phyloP scores from a whole-genome alignment of 2,797 vertebrate genomes.

The Galagoides demidoff region DNA sequence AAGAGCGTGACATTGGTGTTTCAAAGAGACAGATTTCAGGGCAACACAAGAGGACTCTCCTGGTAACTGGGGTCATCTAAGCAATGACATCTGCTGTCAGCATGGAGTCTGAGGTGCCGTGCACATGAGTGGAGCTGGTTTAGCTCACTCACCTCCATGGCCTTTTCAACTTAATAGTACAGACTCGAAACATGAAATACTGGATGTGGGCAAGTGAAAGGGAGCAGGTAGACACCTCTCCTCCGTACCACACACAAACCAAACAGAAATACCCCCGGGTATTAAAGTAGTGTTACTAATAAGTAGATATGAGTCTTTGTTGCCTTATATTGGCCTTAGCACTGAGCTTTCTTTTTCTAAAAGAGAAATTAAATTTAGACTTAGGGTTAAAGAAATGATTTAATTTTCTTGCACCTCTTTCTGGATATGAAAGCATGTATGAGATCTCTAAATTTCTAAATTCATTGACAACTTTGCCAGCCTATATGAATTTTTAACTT shows the following conservation, averaged over 20 bases:
- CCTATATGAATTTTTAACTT: background rate
- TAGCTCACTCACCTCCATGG: background rate
- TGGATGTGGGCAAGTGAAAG: background rate
- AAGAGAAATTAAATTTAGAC: conserved; percentile 18
- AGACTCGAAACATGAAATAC: background rate
- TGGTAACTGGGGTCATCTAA: background rate
- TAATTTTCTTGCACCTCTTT: background rate
- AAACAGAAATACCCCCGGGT: background rate
- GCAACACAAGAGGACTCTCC: background rate
- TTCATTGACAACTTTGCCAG: background rate
- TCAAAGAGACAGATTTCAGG: background rate
- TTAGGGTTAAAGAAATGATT: background rate
- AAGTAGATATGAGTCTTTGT: background rate
- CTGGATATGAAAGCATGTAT: background rate
- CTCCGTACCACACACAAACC: accelerated
- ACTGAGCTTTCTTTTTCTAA: conserved; percentile 16
- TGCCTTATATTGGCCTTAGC: background rate
- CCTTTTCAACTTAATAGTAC: background rate
- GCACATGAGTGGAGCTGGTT: accelerated
- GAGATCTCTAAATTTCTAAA: background rate
- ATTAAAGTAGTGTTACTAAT: background rate
- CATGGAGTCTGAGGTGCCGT: background rate
- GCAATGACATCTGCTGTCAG: background rate
- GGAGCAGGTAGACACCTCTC: background rate
- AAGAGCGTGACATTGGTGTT: background rate